Percentiles rank a stretch among this genome's conserved stretches.
phyloP scores from a whole-genome alignment of 2,113 vertebrate genomes.

The Calidris pugnax region DNA sequence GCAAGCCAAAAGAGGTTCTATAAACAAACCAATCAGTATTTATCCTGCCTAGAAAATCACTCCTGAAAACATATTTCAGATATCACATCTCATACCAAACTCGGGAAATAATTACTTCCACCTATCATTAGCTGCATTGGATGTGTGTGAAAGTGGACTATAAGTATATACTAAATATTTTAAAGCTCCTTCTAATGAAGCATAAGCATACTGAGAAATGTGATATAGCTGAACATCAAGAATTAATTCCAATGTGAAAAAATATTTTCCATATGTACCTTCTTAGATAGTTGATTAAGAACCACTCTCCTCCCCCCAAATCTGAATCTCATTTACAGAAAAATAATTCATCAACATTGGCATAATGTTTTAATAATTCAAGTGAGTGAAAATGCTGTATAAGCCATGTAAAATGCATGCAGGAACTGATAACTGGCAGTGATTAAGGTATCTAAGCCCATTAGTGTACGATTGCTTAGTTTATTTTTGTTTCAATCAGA shows the following conservation, averaged over 20 bases:
- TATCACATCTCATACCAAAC: neutral
- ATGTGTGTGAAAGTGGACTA: neutral
- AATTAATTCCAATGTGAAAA: neutral
- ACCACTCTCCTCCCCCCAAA: neutral
- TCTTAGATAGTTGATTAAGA: neutral
- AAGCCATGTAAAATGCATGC: neutral
- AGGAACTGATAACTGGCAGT: neutral
- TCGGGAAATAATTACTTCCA: neutral
- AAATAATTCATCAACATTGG: neutral
- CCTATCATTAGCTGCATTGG: neutral
- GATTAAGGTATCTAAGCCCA: neutral
- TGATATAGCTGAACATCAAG: neutral
- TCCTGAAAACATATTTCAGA: neutral
- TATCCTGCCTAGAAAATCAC: neutral
- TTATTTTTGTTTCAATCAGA: conserved; percentile 21
- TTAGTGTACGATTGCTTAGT: neutral
- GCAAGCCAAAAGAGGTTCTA: neutral
- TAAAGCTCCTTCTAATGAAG: neutral
- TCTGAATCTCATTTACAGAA: neutral
- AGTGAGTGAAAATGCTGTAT: neutral
- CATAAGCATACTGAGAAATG: neutral
- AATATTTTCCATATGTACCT: neutral
- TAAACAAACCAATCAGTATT: neutral
- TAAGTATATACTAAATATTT: neutral
- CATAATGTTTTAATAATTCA: neutral